Conservation (phyloP, 2,113 vertebrate genomes). For the Zosterops pallidus region DNA sequence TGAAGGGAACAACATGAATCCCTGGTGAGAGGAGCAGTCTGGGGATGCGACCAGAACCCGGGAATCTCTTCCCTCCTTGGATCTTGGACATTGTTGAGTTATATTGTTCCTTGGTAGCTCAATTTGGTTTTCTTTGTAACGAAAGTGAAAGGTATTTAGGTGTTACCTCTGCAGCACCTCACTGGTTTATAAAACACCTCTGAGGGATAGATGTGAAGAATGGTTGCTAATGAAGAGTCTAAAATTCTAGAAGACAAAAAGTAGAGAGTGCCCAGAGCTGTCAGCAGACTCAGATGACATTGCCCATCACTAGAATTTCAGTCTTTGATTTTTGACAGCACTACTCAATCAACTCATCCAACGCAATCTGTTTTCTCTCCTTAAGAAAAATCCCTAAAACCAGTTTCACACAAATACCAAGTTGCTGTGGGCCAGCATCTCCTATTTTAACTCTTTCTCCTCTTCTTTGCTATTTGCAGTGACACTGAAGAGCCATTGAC, state of each 20-base stretch:
- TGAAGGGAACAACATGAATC: neutral
- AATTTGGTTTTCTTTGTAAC: neutral
- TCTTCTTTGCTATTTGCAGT: neutral
- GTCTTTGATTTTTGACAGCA: neutral
- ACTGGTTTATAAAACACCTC: neutral
- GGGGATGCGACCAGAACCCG: neutral
- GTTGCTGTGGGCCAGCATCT: neutral
- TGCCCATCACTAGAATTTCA: neutral
- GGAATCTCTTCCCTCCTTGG: neutral
- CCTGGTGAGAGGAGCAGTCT: neutral
- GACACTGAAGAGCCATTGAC: neutral
- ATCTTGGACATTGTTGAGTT: neutral
- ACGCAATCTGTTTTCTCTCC: neutral
- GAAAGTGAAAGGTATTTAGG: neutral
- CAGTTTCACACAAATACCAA: neutral
- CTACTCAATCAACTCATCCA: neutral
- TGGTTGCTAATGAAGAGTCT: neutral
- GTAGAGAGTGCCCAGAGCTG: neutral
- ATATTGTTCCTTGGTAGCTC: neutral
- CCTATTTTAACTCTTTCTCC: neutral
- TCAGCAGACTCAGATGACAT: neutral
- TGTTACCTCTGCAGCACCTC: neutral
- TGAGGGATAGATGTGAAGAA: neutral
- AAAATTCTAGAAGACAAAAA: neutral
- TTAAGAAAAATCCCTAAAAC: neutral